Evolutionary conservation across 2,113 vertebrate species (phyloP).

Genomic region (Entelurus aequoreus): DNA sequence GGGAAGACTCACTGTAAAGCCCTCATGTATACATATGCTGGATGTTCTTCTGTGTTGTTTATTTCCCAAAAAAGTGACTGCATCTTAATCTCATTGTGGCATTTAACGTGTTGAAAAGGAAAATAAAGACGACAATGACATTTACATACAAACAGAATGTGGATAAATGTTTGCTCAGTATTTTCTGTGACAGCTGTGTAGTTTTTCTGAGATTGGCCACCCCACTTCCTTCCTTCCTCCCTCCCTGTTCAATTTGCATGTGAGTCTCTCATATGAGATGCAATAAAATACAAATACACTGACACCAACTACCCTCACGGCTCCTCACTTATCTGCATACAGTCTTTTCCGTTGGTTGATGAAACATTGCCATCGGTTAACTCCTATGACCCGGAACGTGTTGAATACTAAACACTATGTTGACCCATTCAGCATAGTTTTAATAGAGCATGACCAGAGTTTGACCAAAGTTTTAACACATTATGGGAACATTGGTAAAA

Average conservation of each 20-base stretch:
- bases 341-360: neutral
- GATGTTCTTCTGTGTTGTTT: constrained; percentile 86
- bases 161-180: constrained; percentile 54
- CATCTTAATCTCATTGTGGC: constrained; percentile 84
- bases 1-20: constrained; percentile 51
- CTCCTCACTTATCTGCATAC: constrained; percentile 38
- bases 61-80: constrained; percentile 84
- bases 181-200: constrained; percentile 52
- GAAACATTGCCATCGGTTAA: neutral
- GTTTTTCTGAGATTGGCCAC: constrained; percentile 24
- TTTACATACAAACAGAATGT: constrained; percentile 42
- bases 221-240: constrained; percentile 27
- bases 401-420: neutral
- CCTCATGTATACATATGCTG: constrained; percentile 74
- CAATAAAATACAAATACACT: constrained; percentile 70
- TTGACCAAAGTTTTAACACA: neutral
- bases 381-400: neutral
- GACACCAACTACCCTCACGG: constrained; percentile 32
- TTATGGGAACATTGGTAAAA: neutral
- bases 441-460: neutral
- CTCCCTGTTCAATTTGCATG: constrained; percentile 63
- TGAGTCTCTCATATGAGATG: constrained; percentile 70
- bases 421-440: neutral
- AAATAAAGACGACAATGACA: constrained; percentile 48
- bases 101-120: constrained; percentile 51